Evolutionary conservation across 2,888 invertebrate genomes (phyloP).

Genomic region (Diarsia brunnea): DNA sequence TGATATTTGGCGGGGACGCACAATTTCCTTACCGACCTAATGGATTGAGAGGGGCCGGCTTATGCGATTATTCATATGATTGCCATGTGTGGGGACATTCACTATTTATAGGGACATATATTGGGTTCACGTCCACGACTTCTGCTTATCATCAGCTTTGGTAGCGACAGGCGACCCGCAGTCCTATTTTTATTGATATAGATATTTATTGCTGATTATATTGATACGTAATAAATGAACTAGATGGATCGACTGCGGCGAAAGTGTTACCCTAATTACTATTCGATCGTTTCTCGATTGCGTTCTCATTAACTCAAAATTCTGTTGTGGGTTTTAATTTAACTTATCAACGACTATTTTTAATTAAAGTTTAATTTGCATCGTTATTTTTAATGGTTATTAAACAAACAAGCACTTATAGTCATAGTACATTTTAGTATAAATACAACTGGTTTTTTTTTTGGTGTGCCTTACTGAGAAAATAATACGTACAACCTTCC

Average conservation of each 20-base stretch:
- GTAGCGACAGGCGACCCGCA: background rate
- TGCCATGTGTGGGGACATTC: conserved; percentile 65
- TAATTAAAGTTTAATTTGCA: conserved; percentile 51
- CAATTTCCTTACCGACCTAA: conserved; percentile 86
- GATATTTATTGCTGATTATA: conserved; percentile 16
- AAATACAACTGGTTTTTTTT: too few species aligned
- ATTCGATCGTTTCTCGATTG: conserved; percentile 56
- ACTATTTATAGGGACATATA: conserved; percentile 53
- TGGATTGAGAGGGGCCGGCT: conserved; percentile 83
- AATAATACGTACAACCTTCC: background rate
- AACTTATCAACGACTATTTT: conserved; percentile 50
- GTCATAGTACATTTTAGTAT: background rate
- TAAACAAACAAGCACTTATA: background rate
- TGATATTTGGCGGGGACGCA: conserved; percentile 88
- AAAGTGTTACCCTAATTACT: conserved; percentile 57
- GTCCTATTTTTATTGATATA: conserved; percentile 30
- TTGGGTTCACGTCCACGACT: conserved; percentile 22
- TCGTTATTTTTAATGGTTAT: conserved; percentile 40
- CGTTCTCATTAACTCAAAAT: conserved; percentile 54
- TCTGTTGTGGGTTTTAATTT: conserved; percentile 56
- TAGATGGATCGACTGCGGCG: conserved; percentile 26
- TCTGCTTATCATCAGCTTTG: conserved; percentile 55
- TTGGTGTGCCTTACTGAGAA: background rate
- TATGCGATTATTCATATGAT: conserved; percentile 81
- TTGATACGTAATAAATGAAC: conserved; percentile 27